Percentiles rank a stretch among this genome's conserved stretches.
These are phyloP conservation scores for Euwallacea fornicatus DNA, from an alignment of 1,140 invertebrate genomes.

Conservation along the genomic window DNA sequence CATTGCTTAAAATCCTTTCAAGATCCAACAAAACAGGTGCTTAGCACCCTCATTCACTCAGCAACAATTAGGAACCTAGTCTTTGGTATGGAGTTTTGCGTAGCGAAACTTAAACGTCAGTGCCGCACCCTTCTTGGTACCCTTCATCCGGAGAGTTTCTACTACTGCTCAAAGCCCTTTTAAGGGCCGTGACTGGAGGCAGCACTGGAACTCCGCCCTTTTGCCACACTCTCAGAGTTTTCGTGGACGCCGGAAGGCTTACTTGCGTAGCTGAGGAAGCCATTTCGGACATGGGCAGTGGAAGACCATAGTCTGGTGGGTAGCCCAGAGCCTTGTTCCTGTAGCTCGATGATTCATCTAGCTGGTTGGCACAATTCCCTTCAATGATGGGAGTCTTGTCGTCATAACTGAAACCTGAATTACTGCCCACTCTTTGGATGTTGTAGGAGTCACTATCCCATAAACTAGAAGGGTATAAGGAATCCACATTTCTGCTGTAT, in stretches of 20 bases:
- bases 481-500: conserved; percentile 69
- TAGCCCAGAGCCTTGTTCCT: conserved; percentile 59
- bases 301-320: conserved; percentile 77
- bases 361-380: conserved; percentile 60
- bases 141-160: conserved; percentile 86
- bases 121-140: conserved; percentile 88
- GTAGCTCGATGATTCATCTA: conserved; percentile 58
- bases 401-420: conserved; percentile 62
- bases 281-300: conserved; percentile 55
- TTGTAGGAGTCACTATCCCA: conserved; percentile 56
- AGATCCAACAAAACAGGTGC: neutral
- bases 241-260: conserved; percentile 61
- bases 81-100: conserved; percentile 43
- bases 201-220: conserved; percentile 77
- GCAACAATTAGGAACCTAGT: conserved; percentile 43
- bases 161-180: conserved; percentile 75
- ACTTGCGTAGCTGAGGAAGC: conserved; percentile 47
- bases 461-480: conserved; percentile 69
- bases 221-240: conserved; percentile 82
- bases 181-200: conserved; percentile 77
- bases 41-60: conserved; percentile 29
- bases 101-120: conserved; percentile 72
- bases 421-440: conserved; percentile 48
- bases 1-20: conserved; percentile 16
- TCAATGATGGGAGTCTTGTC: conserved; percentile 77